Evolutionary conservation across 2,888 invertebrate species (phyloP), one percentile per base, ranked within the genome.

Genomic region (Sesia apiformis): DNA sequence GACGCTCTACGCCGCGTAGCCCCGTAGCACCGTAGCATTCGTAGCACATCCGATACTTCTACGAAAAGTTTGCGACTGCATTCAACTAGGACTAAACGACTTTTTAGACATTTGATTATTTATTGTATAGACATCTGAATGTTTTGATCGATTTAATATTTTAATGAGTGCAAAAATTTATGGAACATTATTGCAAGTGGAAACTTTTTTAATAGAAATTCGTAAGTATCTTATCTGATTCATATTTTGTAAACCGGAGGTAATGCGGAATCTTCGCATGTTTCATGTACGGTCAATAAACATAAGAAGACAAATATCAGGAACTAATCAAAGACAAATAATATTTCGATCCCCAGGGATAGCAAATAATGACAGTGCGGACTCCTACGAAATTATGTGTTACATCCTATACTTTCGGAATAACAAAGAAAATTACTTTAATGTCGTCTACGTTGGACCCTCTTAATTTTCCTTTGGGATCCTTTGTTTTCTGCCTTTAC

Each of bases 401-500:
- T 23, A 23, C 23, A 23, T 23, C 23, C 23, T 23, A 23, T 23
- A 23, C 49, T 40, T 49, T n/a, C 39, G 53, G 56, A 69, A 69
- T 71, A 76, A 81, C 79, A 82, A 83, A 81, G 80, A 72, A 72
- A 71, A 73, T 75, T 72, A 70, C 69, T 63, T 63, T 69, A 74
- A 75, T 73, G 67, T 74, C 66, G 23, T 67, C 68, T 67, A 64
- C 65, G 65, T 67, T 61, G 64, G 67, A 66, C 64, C 66, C 68
- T 74, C 69, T 69, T 67, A 69, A 78, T 77, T 83, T 76, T 74
- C 76, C 56, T 77, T 78, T 60, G 63, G 63, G 62, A 58, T 69
- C 74, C 74, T 79, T 82, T 84, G 81, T 81, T 81, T 78, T 67
- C 67, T 64, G 66, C 69, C 66, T 61, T 56, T 61, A 62, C 57